Base-by-base conservation (phyloP, 1,140 invertebrate species). In the Listronotus oregonensis region DNA sequence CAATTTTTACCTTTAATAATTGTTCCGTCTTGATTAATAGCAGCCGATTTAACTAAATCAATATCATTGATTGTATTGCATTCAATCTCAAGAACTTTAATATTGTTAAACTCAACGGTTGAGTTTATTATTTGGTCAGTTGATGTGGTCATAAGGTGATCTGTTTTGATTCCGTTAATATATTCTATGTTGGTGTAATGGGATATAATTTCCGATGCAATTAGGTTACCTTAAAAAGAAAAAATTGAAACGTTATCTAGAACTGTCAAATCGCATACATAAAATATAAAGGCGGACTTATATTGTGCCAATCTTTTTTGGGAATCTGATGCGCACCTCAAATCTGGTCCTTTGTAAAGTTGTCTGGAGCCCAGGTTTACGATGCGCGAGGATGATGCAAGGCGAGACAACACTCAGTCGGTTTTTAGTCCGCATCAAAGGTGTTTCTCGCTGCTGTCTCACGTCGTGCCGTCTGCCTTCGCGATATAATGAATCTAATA, bases 61-160 rank as follows among this genome's bases (percentile, higher is more conserved):
- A 73, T 43, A 15, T 58, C 66, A 60, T 77, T 77, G 15, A 73
- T 42, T 37, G 49, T 65, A 17, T 69, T 50, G 14, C 62, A 62
- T 15, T 40, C 44, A 15, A 73, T 54, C 32, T 69, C 68, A 10
- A 44, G 27, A 17, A 59, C 63, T n/a, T 63, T 37, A 34, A 76
- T 64, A 39, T 70, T 54, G 17, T 58, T 46, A 44, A 76, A 69
- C n/a, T 68, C 54, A 18, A 76, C 46, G 44, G 59, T 37, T 3
- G 73, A 65, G 57, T 66, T 61, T 9, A 76, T 62, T 11, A 52
- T 67, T 66, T 76, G 74, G 52, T 71, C 52, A 34, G 75, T 76
- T 17, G 66, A 44, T 56, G 42, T 67, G n/a, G 73, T 75, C 12
- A 76, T 37, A 31, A 76, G 51, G 46, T 71, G 49, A 14, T 65